Evolutionary conservation across 2,797 vertebrate genomes (phyloP).

Genomic region (Falco concolor): DNA sequence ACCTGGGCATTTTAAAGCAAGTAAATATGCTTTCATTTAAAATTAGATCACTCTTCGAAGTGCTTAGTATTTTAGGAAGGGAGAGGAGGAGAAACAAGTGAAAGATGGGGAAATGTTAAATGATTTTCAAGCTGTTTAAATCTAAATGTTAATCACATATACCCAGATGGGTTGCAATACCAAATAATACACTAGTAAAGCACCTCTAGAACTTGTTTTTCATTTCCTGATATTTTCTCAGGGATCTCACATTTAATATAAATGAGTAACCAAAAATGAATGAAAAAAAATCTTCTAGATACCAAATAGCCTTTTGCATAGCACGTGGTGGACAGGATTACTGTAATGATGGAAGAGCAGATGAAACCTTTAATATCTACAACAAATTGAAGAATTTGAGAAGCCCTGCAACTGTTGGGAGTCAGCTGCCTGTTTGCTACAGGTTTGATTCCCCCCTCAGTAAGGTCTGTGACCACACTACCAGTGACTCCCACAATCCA

Average conservation of each 20-base stretch:
- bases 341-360: not conserved
- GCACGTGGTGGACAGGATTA: not conserved
- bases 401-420: not conserved
- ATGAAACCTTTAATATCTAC: not conserved
- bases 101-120: not conserved
- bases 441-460: not conserved
- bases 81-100: not conserved
- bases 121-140: slow-evolving; percentile 7
- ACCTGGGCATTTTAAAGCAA: not conserved
- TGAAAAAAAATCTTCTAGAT: not conserved
- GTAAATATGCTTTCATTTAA: not conserved
- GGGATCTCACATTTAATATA: not conserved
- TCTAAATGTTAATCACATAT: not conserved
- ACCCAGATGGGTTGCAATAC: not conserved
- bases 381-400: not conserved
- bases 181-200: not conserved
- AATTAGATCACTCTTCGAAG: not conserved
- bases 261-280: not conserved
- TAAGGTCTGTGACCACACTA: not conserved
- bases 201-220: not conserved
- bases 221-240: not conserved
- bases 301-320: not conserved
- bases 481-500: not conserved
- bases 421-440: rapidly evolving
- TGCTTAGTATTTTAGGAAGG: not conserved